A percentile compares a stretch with the other conserved stretches of the same genome.
phyloP scores from a whole-genome alignment of 2,888 invertebrate species.

The Athalia cordata region DNA sequence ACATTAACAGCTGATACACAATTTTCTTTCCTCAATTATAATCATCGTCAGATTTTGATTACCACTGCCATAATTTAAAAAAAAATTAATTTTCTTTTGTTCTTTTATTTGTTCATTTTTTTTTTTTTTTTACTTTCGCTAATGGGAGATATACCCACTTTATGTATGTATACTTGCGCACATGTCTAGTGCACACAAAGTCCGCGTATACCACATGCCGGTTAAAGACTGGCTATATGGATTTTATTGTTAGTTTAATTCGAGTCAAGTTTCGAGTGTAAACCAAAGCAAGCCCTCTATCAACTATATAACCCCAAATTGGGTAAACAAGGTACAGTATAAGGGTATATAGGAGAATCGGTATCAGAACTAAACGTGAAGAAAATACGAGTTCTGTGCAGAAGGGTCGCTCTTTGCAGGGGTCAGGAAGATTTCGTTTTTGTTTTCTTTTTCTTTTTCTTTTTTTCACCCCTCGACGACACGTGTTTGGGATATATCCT shows the following conservation, averaged over 20 bases:
- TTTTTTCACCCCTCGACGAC: neutral
- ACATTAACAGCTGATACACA: too few species aligned
- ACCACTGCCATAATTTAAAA: too few species aligned
- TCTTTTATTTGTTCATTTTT: too few species aligned
- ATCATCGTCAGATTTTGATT: too few species aligned
- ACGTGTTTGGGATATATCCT: conserved; percentile 32
- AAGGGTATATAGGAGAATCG: neutral
- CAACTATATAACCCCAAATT: conserved; percentile 20
- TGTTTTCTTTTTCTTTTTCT: conserved; percentile 26
- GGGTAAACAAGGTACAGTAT: conserved; percentile 17
- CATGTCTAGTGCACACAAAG: neutral
- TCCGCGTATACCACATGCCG: conserved; percentile 27
- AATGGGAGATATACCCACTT: too few species aligned
- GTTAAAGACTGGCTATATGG: neutral
- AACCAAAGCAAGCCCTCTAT: neutral
- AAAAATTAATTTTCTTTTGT: too few species aligned
- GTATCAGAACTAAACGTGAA: conserved; percentile 20
- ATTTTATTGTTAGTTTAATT: conserved; percentile 5
- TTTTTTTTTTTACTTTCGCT: too few species aligned
- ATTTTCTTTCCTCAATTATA: too few species aligned
- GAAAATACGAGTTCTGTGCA: conserved; percentile 15
- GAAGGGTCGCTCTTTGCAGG: neutral
- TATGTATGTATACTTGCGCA: too few species aligned
- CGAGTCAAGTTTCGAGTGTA: conserved; percentile 40
- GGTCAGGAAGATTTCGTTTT: conserved; percentile 14